Evolutionary conservation across 2,888 invertebrate species (phyloP).

Genomic region (Clusia tigrina): DNA sequence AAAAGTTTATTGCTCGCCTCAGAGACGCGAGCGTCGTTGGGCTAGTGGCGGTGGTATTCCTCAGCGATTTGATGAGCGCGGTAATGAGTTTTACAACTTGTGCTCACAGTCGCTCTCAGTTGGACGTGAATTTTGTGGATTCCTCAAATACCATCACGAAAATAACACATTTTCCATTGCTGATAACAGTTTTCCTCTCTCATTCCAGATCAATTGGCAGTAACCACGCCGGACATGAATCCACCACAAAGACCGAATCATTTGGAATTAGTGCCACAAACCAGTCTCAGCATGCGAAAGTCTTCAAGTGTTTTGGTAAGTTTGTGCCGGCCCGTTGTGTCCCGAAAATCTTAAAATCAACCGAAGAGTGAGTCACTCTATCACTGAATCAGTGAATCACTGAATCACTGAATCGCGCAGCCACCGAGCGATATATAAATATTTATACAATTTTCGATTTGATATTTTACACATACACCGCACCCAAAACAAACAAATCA

Average conservation of each 20-base stretch:
- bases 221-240: slow-evolving; percentile 56
- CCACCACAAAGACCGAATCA: slow-evolving; percentile 63
- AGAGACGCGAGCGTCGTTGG: neutral
- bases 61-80: no score
- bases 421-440: neutral
- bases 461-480: neutral
- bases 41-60: neutral
- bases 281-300: slow-evolving; percentile 57
- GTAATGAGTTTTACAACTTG: neutral
- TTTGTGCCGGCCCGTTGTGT: neutral
- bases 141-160: no score
- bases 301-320: slow-evolving; percentile 53
- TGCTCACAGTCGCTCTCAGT: no score
- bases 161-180: neutral
- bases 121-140: neutral
- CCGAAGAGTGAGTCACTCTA: no score
- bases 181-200: slow-evolving; percentile 24
- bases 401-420: neutral
- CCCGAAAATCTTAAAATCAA: neutral
- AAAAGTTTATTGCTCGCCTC: no score
- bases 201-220: slow-evolving; percentile 57
- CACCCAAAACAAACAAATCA: neutral
- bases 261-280: slow-evolving; percentile 62
- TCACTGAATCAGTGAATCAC: no score
- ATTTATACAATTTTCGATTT: neutral